Percentiles rank a stretch among this genome's conserved stretches.
phyloP scores from a whole-genome alignment of 2,797 vertebrate species.

The Harpagifer antarcticus region DNA sequence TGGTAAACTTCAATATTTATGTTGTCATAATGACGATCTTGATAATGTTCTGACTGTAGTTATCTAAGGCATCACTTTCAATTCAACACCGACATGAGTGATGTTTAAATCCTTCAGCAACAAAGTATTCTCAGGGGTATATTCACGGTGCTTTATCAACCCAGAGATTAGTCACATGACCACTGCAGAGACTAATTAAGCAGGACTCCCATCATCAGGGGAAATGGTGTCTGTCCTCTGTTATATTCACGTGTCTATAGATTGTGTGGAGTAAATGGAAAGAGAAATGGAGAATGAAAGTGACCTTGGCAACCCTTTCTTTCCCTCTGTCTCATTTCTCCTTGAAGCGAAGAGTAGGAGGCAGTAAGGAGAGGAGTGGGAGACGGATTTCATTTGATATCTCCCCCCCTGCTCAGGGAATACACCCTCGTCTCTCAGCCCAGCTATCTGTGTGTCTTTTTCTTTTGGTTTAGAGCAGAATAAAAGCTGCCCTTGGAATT shows the following conservation, averaged over 20 bases:
- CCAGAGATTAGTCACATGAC: conserved; percentile 43
- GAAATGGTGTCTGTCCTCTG: conserved; percentile 43
- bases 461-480: conserved; percentile 63
- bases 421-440: conserved; percentile 60
- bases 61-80: neutral
- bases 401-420: conserved; percentile 67
- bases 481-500: conserved; percentile 78
- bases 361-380: conserved; percentile 51
- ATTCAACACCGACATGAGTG: conserved; percentile 25
- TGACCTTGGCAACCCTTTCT: conserved; percentile 74
- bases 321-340: conserved; percentile 49
- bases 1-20: neutral
- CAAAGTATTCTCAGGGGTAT: neutral
- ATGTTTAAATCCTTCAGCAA: conserved; percentile 29
- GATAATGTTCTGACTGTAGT: neutral
- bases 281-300: conserved; percentile 43
- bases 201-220: conserved; percentile 37
- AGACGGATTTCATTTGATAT: conserved; percentile 77
- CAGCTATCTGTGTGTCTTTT: conserved; percentile 60
- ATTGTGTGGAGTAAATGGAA: neutral
- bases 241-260: conserved; percentile 22
- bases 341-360: conserved; percentile 55
- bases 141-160: conserved; percentile 9
- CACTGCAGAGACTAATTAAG: conserved; percentile 57
- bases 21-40: neutral